Evolutionary conservation across 2,113 vertebrate genomes (phyloP).

Genomic region (Hucho hucho): DNA sequence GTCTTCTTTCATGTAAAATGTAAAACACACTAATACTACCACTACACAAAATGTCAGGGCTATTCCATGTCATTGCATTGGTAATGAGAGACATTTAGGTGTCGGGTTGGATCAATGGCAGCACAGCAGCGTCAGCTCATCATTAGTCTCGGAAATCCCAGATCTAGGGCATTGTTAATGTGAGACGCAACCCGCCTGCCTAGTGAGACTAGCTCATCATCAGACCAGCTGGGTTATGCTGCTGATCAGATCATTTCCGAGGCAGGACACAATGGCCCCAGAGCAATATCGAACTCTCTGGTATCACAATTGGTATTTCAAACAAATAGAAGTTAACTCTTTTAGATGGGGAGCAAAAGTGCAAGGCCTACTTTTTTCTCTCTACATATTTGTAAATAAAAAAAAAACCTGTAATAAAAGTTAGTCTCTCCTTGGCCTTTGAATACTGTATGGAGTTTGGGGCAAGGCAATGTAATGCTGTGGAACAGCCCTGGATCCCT

Average conservation of each 20-base stretch:
- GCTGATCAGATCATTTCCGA: not conserved
- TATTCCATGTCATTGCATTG: slow-evolving; percentile 62
- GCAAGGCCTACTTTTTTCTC: too few species aligned
- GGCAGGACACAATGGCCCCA: too few species aligned
- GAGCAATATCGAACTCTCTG: too few species aligned
- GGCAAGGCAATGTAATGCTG: slow-evolving; percentile 21
- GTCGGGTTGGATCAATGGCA: not conserved
- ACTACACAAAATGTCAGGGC: slow-evolving; percentile 52
- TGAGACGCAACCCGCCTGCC: too few species aligned
- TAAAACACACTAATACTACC: slow-evolving; percentile 31
- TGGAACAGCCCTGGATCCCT: slow-evolving; percentile 23
- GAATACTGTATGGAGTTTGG: not conserved
- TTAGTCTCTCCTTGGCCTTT: not conserved
- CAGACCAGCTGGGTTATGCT: not conserved
- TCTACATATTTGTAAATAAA: not conserved
- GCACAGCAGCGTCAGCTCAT: slow-evolving; percentile 1
- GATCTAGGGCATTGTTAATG: too few species aligned
- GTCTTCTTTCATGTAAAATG: not conserved
- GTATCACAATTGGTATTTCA: too few species aligned
- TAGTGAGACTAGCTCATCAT: too few species aligned
- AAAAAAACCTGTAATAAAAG: not conserved
- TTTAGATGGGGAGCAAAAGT: too few species aligned
- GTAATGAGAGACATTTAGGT: slow-evolving; percentile 33
- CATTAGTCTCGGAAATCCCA: not conserved
- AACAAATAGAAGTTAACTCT: too few species aligned